Conservation (phyloP, 1,140 invertebrate genomes). For the Paramacrobiotus metropolitanus region DNA sequence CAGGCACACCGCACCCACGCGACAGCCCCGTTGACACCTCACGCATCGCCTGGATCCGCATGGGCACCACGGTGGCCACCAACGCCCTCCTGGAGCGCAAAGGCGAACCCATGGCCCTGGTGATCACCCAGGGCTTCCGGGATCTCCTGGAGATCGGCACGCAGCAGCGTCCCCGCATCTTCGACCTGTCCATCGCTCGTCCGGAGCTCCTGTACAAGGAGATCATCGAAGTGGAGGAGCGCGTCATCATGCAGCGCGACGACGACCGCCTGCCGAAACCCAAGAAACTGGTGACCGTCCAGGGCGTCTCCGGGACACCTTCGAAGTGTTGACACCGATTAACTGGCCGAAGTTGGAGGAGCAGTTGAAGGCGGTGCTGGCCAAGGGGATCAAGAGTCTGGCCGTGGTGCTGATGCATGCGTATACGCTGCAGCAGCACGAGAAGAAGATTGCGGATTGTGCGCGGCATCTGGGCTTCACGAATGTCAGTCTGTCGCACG, state of each 20-base stretch:
- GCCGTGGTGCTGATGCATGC: conserved; percentile 51
- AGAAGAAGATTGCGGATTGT: conserved; percentile 48
- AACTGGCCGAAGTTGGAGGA: conserved; percentile 24
- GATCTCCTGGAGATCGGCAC: conserved; percentile 93
- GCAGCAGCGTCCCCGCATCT: conserved; percentile 87
- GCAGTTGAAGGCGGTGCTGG: conserved; percentile 35
- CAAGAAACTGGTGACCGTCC: conserved; percentile 24
- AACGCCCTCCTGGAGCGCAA: conserved; percentile 91
- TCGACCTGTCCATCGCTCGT: conserved; percentile 69
- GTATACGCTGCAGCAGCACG: conserved; percentile 69
- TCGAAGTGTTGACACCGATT: conserved; percentile 21
- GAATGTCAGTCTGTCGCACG: conserved; percentile 75
- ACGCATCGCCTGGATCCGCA: conserved; percentile 61
- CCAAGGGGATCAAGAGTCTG: not conserved
- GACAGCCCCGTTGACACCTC: conserved; percentile 19
- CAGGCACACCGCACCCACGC: conserved; percentile 15
- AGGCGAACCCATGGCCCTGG: conserved; percentile 70
- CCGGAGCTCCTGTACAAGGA: conserved; percentile 69
- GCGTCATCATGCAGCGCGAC: conserved; percentile 45
- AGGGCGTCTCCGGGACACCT: conserved; percentile 11
- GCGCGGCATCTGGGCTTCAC: conserved; percentile 52
- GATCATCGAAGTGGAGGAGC: conserved; percentile 72
- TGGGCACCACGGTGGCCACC: conserved; percentile 98
- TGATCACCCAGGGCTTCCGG: conserved; percentile 78
- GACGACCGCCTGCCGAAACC: conserved; percentile 24